Base-by-base conservation (phyloP, 2,888 invertebrate genomes). In the Hesperia comma region DNA sequence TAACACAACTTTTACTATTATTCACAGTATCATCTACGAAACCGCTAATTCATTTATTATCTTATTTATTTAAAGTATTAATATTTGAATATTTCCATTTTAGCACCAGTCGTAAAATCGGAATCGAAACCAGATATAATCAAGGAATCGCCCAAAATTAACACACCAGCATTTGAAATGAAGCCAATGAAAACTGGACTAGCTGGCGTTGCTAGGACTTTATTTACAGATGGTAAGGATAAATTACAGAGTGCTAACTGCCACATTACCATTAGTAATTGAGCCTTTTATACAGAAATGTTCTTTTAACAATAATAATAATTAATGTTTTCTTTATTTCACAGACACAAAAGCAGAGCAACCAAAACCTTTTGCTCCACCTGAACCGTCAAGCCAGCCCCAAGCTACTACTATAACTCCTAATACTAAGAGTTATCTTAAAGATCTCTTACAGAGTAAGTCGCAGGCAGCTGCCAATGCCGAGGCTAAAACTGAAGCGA, bases 161-260 rank as follows among this genome's bases (percentile, higher is more conserved):
- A 83, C 64, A 75, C 82, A 0, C 83, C 86, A 0, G 73, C 79
- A 0, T 72, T 41, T 26, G 81, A 74, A 0, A 63, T 74, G 2
- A 87, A 83, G 53, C 77, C 82, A 1, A 41, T 71, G 2, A 67
- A 76, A 10, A 76, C 83, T 0, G 77, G 57, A 51, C n/a, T 74
- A 0, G 64, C 70, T 0, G 79, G 75, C 67, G 87, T 88, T 3
- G 82, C 80, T 1, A 84, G 88, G 63, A 87, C 86, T 19, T 74
- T 90, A 33, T 91, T 94, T 66, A 85, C 82, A 67, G 84, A 88
- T 53, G 88, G 91, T 90, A 81, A 85, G 74, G n/a, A n/a, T n/a
- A n/a, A n/a, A n/a, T n/a, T n/a, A n/a, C n/a, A n/a, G n/a, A n/a
- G n/a, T n/a, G 26, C 26, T 26, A 26, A 26, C 26, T 4, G 5